Base-by-base conservation (phyloP, 1,140 invertebrate genomes). In the Danaus melanippus region DNA sequence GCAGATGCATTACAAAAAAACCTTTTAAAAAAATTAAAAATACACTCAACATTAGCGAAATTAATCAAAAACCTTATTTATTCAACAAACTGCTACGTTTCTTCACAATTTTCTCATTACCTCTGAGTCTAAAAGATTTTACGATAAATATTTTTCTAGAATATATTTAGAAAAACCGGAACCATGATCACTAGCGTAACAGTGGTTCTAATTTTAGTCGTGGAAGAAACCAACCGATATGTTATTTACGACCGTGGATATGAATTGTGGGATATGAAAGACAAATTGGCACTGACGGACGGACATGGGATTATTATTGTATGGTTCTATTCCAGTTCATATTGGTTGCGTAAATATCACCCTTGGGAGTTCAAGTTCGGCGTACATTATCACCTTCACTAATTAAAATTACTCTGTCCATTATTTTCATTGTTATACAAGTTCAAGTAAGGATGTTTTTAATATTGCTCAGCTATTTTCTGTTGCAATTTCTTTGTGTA, bases 151-250 rank as follows among this genome's bases (percentile, higher is more conserved):
- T n/a, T 48, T 15, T 48, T 39, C 12, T 39, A 32, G 1, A 46
- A 46, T 46, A 47, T 12, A 49, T 9, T 41, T 48, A n/a, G 2
- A 41, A 49, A 21, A 48, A 12, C n/a, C 46, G 10, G 7, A 55
- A 55, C 48, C 15, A 15, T 42, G 21, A 42, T 41, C 9, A 43
- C 46, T 12, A 43, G 8, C 12, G 42, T 10, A 45, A 40, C 21
- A 46, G 12, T n/a, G 49, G 40, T n/a, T 11, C 41, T 55, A 55
- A 55, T 48, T 55, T 49, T 55, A 55, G 53, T 17, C 32, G 45
- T 47, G 15, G 44, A 47, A 47, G 39, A 54, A 42, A 47, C 46
- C 53, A 48, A 42, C 46, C 39, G 41, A 40, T 21, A 42, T 10
- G 42, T 32, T 32, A 50, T 50, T 43, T 55, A 55, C 32, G 15